phyloP scores from a whole-genome alignment of 2,888 invertebrate genomes.

The Morpho deidamia region DNA sequence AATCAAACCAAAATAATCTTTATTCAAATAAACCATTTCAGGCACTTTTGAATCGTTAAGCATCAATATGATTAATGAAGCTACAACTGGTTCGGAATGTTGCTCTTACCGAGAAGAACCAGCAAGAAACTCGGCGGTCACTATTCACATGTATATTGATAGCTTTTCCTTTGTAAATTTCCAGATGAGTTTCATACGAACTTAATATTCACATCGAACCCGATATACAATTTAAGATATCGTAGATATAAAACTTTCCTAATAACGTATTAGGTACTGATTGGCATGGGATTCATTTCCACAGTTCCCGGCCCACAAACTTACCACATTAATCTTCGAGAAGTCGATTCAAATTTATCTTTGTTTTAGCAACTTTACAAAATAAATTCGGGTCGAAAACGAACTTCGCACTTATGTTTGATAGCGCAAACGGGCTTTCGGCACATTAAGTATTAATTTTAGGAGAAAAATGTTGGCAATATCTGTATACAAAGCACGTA shows the following conservation, averaged over 20 bases:
- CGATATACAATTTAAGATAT: not conserved
- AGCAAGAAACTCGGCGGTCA: no score
- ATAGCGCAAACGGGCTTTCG: slow-evolving; percentile 19
- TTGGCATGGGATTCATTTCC: slow-evolving; percentile 21
- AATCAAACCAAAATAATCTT: no score
- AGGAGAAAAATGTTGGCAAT: slow-evolving; percentile 4
- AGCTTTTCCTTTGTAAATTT: not conserved
- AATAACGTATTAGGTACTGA: slow-evolving; percentile 12
- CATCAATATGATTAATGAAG: no score
- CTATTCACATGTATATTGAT: no score
- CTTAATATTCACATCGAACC: not conserved
- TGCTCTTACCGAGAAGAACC: no score
- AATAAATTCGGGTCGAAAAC: slow-evolving; percentile 44
- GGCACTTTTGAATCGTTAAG: no score
- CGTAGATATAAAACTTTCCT: slow-evolving; percentile 6
- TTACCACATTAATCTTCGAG: slow-evolving; percentile 47
- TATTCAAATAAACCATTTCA: no score
- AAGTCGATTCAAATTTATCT: slow-evolving; percentile 58
- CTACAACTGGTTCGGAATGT: no score
- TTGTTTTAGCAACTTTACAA: slow-evolving; percentile 53
- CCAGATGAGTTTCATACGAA: not conserved
- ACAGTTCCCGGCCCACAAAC: slow-evolving; percentile 18
- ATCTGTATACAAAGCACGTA: no score
- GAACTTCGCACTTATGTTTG: slow-evolving; percentile 29
- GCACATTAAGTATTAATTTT: slow-evolving; percentile 9